Percentiles rank a stretch among this genome's conserved stretches.
Conservation (phyloP, 2,888 invertebrate species). For the Cheilosia grossa region DNA sequence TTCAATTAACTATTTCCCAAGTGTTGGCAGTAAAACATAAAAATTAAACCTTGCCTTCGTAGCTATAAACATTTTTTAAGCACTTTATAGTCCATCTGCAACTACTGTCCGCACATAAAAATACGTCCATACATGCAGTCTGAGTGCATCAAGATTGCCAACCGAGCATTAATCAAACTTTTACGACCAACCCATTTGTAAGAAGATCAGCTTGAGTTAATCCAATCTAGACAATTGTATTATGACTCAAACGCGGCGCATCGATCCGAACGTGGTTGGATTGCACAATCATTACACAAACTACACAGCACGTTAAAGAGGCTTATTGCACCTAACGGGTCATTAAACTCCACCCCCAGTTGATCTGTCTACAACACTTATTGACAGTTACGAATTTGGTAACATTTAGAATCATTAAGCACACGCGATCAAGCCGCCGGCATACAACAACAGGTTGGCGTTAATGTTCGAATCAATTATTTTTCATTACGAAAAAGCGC, state of each 20-base stretch:
- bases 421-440: constrained; percentile 26
- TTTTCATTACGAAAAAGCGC: constrained; percentile 56
- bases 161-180: constrained; percentile 7
- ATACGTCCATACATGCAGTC: too few relatives aligned
- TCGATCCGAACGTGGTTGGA: constrained; percentile 17
- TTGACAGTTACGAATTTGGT: constrained; percentile 64
- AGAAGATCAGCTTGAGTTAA: background rate
- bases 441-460: constrained; percentile 65
- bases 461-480: constrained; percentile 64
- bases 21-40: too few relatives aligned
- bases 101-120: background rate
- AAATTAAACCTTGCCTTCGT: background rate
- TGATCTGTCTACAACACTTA: constrained; percentile 24
- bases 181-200: constrained; percentile 11
- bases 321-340: background rate
- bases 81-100: background rate
- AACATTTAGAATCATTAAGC: constrained; percentile 67
- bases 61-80: background rate
- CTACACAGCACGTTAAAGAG: constrained; percentile 11
- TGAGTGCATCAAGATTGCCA: background rate
- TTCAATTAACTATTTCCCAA: too few relatives aligned
- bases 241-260: constrained; percentile 3
- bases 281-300: constrained; percentile 34
- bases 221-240: constrained; percentile 4
- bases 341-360: constrained; percentile 23